A percentile compares a stretch with the other conserved stretches of the same genome.
Evolutionary conservation across 2,113 vertebrate genomes (phyloP).

Genomic region (Chrysemys picta): DNA sequence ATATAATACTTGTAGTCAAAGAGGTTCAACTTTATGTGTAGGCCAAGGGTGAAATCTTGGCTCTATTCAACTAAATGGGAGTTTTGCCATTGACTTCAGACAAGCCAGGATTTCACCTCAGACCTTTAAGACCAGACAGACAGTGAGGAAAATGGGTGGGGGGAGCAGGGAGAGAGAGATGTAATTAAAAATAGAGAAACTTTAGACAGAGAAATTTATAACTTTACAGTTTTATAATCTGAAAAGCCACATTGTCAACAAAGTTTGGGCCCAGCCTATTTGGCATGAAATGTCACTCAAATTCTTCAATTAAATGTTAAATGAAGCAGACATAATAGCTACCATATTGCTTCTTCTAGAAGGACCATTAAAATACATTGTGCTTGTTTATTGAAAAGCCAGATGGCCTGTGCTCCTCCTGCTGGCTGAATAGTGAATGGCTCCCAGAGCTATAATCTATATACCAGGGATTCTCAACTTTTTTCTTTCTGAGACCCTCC

Average conservation of each 20-base stretch:
- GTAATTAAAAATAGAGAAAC: not conserved
- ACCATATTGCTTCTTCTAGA: not conserved
- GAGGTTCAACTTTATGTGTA: not conserved
- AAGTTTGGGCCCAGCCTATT: not conserved
- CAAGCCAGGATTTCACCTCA: not conserved
- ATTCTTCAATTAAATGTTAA: not conserved
- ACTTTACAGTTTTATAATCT: not conserved
- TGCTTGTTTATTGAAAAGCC: fast-evolving
- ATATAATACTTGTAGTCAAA: not conserved
- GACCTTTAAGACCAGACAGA: not conserved
- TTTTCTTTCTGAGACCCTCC: no score
- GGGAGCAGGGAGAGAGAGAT: not conserved
- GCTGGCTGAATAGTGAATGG: slow-evolving; percentile 33
- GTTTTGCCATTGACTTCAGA: not conserved
- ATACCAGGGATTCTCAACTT: not conserved
- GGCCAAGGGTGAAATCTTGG: not conserved
- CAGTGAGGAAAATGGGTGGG: not conserved
- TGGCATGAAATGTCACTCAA: not conserved
- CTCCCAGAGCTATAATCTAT: not conserved
- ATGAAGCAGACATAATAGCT: not conserved
- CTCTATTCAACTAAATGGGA: not conserved
- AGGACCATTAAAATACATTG: not conserved
- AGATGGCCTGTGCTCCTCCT: slow-evolving; percentile 38
- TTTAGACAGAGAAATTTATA: not conserved
- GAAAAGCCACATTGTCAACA: slow-evolving; percentile 4